phyloP scores from a whole-genome alignment of 2,797 vertebrate genomes.

The Urophycis tenuis region DNA sequence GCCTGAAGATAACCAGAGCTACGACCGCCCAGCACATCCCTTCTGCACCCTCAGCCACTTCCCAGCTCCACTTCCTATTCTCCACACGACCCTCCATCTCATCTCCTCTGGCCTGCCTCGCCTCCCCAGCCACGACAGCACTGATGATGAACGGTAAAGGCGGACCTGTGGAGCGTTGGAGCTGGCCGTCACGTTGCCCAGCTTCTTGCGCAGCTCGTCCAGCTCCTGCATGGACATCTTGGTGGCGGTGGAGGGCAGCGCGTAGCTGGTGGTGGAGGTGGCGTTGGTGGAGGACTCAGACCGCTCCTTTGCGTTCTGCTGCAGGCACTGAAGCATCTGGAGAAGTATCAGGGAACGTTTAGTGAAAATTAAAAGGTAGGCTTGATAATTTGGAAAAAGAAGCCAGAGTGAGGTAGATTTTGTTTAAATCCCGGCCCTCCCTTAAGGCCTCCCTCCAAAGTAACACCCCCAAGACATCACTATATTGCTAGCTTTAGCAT shows the following conservation, averaged over 20 bases:
- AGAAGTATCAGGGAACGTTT: background rate
- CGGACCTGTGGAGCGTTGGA: constrained; percentile 81
- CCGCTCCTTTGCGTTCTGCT: constrained; percentile 90
- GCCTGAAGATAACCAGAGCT: background rate
- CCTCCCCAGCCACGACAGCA: background rate
- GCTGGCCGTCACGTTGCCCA: constrained; percentile 81
- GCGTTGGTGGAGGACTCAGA: constrained; percentile 72
- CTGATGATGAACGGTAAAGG: background rate
- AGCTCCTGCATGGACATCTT: constrained; percentile 94
- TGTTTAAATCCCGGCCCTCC: no score
- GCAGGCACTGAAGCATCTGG: constrained; percentile 86
- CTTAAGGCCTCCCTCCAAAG: no score
- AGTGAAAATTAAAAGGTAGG: background rate
- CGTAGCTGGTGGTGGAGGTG: constrained; percentile 55
- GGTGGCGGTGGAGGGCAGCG: constrained; percentile 67
- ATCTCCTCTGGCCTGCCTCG: background rate
- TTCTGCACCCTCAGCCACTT: background rate
- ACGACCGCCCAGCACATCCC: background rate
- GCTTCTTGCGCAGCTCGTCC: constrained; percentile 90
- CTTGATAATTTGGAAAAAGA: no score
- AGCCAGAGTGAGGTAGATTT: no score
- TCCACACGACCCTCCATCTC: no score
- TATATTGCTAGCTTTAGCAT: no score
- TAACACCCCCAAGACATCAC: no score
- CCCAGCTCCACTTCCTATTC: no score